Conservation (phyloP, 2,113 vertebrate genomes). For the Salminus brasiliensis region DNA sequence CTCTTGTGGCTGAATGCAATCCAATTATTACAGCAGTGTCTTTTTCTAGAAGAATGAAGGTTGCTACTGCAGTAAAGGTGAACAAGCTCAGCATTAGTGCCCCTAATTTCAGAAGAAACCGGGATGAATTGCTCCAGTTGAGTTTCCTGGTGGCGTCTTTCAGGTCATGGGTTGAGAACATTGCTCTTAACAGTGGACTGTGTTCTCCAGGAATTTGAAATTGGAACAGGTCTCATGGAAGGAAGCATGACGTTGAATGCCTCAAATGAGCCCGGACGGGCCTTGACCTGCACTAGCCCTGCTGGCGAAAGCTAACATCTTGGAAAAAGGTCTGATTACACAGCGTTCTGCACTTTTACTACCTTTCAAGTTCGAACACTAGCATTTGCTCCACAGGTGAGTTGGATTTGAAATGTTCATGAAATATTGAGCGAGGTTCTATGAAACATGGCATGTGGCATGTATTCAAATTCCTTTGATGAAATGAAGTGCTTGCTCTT, state of each 20-base stretch:
- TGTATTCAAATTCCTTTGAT: constrained; percentile 29
- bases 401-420: neutral
- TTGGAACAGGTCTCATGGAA: neutral
- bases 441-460: constrained; percentile 8
- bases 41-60: neutral
- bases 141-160: neutral
- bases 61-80: neutral
- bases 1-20: neutral
- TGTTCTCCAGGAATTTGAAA: neutral
- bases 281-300: neutral
- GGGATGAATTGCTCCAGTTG: neutral
- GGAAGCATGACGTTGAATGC: neutral
- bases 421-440: constrained; percentile 4
- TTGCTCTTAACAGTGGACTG: neutral
- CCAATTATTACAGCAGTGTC: neutral
- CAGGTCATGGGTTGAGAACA: neutral
- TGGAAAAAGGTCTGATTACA: neutral
- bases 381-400: neutral
- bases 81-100: too few species aligned
- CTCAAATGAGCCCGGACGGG: neutral
- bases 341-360: neutral
- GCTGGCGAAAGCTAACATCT: neutral
- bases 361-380: neutral
- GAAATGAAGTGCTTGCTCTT: constrained; percentile 34
- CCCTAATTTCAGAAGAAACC: neutral